A percentile compares a stretch with the other conserved stretches of the same genome.
These are phyloP conservation scores for Illadopsis cleaveri DNA, from an alignment of 2,113 vertebrate species.

Conservation along the genomic window DNA sequence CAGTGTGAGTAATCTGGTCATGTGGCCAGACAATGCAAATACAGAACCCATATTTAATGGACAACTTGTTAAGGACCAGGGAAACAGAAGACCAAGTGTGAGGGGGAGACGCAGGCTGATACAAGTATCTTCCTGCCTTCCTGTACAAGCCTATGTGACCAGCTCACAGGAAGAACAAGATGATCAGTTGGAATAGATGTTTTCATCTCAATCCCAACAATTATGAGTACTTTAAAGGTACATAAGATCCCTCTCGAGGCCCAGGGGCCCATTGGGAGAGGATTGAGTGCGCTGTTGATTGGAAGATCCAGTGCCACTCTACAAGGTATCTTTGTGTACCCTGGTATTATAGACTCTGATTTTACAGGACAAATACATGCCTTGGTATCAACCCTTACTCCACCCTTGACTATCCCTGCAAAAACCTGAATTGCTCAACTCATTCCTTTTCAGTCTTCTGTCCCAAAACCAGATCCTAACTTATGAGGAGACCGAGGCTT, in stretches of 20 bases:
- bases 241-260: not conserved
- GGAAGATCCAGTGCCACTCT: not conserved
- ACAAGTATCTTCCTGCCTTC: not conserved
- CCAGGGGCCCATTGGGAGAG: not conserved
- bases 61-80: not conserved
- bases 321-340: not conserved
- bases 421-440: not conserved
- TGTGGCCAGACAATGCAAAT: not conserved
- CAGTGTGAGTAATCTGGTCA: not conserved
- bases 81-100: fast-evolving
- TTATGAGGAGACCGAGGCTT: not conserved
- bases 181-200: not conserved
- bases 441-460: not conserved
- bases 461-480: not conserved
- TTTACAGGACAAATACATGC: not conserved
- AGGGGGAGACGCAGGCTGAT: fast-evolving
- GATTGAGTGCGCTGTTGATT: not conserved
- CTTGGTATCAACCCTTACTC: not conserved
- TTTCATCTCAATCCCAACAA: not conserved
- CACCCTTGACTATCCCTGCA: not conserved
- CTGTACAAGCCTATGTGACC: not conserved
- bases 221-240: not conserved
- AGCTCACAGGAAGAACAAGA: not conserved
- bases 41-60: not conserved
- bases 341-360: not conserved